Conservation (phyloP, 2,113 vertebrate species). For the Accipiter cooperii region DNA sequence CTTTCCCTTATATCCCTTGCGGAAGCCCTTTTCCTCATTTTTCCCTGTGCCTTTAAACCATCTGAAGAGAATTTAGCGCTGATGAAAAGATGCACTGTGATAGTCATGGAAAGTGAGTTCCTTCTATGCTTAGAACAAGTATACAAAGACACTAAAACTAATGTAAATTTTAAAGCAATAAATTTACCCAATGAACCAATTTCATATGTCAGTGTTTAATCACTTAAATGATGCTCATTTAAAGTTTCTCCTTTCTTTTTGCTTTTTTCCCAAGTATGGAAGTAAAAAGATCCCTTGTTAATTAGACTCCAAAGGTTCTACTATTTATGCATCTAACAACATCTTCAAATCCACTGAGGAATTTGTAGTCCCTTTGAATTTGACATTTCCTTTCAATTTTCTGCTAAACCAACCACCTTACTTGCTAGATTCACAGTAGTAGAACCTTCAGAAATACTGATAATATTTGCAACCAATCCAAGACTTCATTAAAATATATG, state of each 20-base stretch:
- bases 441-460: background rate
- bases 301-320: background rate
- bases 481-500: background rate
- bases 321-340: background rate
- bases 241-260: background rate
- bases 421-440: background rate
- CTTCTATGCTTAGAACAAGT: background rate
- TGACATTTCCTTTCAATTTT: background rate
- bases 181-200: background rate
- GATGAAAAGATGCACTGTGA: background rate
- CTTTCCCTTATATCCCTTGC: background rate
- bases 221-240: background rate
- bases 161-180: background rate
- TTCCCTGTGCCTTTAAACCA: background rate
- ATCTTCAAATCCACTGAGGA: background rate
- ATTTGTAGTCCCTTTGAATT: background rate
- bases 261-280: background rate
- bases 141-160: background rate
- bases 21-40: background rate
- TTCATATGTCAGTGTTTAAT: background rate
- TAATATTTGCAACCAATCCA: background rate
- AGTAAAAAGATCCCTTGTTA: background rate
- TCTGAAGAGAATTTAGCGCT: background rate
- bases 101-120: background rate
- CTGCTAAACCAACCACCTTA: background rate